Conservation (phyloP, 2,888 invertebrate species). For the Apocheima hispidaria region DNA sequence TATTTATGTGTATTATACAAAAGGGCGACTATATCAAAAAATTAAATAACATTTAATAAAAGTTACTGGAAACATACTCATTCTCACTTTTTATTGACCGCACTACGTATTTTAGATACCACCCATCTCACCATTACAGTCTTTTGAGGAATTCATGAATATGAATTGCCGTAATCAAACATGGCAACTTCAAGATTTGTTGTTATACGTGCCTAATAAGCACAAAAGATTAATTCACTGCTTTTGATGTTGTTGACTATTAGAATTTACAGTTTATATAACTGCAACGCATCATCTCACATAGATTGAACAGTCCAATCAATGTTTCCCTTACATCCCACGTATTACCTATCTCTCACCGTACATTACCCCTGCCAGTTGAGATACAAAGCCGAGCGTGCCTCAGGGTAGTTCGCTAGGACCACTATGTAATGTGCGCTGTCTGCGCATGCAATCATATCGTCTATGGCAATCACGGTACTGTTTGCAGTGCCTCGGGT, state of each 20-base stretch:
- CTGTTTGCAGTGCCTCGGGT: slow-evolving; percentile 68
- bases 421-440: slow-evolving; percentile 32
- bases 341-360: slow-evolving; percentile 18
- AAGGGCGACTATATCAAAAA: no score
- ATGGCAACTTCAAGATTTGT: not conserved
- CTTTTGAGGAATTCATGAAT: no score
- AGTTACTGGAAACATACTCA: no score
- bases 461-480: slow-evolving; percentile 73
- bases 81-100: no score
- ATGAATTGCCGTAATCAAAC: not conserved
- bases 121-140: no score
- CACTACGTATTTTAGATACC: no score
- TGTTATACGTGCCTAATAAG: not conserved
- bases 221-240: not conserved
- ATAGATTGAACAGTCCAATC: slow-evolving; percentile 17
- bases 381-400: slow-evolving; percentile 27
- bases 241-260: slow-evolving; percentile 3
- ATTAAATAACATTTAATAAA: no score
- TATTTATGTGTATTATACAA: no score
- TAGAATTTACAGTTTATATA: not conserved
- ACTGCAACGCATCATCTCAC: not conserved
- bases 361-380: slow-evolving; percentile 22
- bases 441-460: slow-evolving; percentile 61
- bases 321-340: slow-evolving; percentile 13
- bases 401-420: slow-evolving; percentile 40